A percentile compares a stretch with the other conserved stretches of the same genome.
Conservation (phyloP, 2,888 invertebrate species). For the Eremobia ochroleuca region DNA sequence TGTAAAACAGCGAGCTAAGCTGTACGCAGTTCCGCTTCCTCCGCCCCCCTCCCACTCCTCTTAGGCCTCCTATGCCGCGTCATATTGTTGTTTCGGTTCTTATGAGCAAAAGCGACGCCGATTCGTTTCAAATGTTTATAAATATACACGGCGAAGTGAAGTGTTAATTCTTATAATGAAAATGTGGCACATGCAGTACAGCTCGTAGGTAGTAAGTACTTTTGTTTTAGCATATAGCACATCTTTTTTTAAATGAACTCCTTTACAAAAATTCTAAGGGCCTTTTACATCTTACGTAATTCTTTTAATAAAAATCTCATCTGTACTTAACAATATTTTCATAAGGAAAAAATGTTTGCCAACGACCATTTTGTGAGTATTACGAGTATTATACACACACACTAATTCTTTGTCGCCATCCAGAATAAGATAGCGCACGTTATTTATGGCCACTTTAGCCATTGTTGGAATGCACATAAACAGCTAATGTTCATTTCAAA, state of each 20-base stretch:
- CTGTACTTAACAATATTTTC: constrained; percentile 16
- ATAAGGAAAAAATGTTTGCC: background rate
- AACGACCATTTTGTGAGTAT: constrained; percentile 14
- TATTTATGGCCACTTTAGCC: constrained; percentile 64
- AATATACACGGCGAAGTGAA: constrained; percentile 2
- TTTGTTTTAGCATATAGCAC: background rate
- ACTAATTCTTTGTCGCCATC: constrained; percentile 28
- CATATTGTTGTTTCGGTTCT: constrained; percentile 45
- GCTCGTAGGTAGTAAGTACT: background rate
- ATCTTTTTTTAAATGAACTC: background rate
- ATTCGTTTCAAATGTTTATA: constrained; percentile 29
- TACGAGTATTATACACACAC: constrained; percentile 29
- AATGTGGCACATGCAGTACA: background rate
- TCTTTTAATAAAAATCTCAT: background rate
- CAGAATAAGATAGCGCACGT: constrained; percentile 36
- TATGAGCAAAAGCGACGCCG: constrained; percentile 14
- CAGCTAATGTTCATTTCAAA: constrained; percentile 54
- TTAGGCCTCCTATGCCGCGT: constrained; percentile 37
- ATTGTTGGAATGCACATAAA: constrained; percentile 49
- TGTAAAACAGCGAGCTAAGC: constrained; percentile 70
- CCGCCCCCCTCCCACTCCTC: constrained; percentile 7
- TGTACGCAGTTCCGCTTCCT: constrained; percentile 60
- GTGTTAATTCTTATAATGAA: background rate
- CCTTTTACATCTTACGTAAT: background rate
- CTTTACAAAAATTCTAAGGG: background rate